Evolutionary conservation across 2,113 vertebrate species (phyloP), one percentile per base, ranked within the genome.

Genomic region (Nothocercus nigrocapillus): DNA sequence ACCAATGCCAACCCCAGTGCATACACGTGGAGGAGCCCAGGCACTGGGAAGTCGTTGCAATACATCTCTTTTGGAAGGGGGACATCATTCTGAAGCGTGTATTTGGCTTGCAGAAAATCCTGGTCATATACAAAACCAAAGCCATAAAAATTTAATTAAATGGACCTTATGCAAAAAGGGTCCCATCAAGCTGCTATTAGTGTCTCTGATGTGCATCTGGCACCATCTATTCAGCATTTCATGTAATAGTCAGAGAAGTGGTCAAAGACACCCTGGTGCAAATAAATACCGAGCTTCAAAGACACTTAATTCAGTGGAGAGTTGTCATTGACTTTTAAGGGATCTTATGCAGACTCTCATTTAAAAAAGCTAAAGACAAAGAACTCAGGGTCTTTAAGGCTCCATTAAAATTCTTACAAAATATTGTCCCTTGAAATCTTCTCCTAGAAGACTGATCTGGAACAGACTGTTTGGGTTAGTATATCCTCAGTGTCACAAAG

Each of bases 371-470:
- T 85, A 56, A 88, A 72, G 51, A 89, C n/a, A 92, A 91, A 69
- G 83, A 86, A 81, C 51, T 89, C 78, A 7, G 36, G 89, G 76
- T 92, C 94, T 67, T 93, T 85, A 91, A 89, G 78, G 87, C 75
- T 82, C 47, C 76, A 17, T 30, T 9, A 93, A 82, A 81, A 89
- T 47, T 81, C 76, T 88, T 88, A 93, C 44, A 93, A 96, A 93
- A 72, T 38, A 9, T 18, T 92, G 72, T 73, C 53, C 79, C 90
- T 91, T 92, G 59, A 88, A 70, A 56, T 84, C 67, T 83, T 94
- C 84, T 75, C 61, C 64, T 47, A 90, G 76, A 87, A 88, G 92
- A 77, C 51, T 40, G 54, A 67, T 75, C 53, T 36, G 56, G 70
- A 89, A 82, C 38, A 81, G 90, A 79, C 88, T 68, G 74, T 80